Evolutionary conservation across 2,888 invertebrate species (phyloP).

Genomic region (Eupithecia subumbrata): DNA sequence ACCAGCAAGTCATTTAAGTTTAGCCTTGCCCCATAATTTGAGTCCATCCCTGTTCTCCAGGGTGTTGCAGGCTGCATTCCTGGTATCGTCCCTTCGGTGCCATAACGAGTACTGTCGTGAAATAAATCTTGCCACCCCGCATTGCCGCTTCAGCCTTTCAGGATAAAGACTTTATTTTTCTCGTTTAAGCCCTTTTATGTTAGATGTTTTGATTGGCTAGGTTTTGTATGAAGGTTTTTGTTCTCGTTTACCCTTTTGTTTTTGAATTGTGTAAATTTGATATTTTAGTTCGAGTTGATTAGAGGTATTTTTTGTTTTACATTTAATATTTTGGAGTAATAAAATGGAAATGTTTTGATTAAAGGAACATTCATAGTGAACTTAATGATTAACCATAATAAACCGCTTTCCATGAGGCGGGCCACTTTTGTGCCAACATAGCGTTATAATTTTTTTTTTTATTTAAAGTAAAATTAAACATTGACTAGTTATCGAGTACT

Average conservation of each 20-base stretch:
- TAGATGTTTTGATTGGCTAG: slow-evolving; percentile 44
- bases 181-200: slow-evolving; percentile 68
- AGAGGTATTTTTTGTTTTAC: background rate
- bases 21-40: slow-evolving; percentile 3
- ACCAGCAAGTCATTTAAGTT: background rate
- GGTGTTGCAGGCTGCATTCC: slow-evolving; percentile 73
- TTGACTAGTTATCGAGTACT: too few relatives aligned
- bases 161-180: slow-evolving; percentile 81
- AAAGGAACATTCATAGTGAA: too few relatives aligned
- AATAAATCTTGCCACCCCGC: slow-evolving; percentile 81
- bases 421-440: too few relatives aligned
- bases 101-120: slow-evolving; percentile 78
- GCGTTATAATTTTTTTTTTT: too few relatives aligned
- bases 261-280: background rate
- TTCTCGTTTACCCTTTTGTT: background rate
- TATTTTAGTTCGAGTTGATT: background rate
- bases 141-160: slow-evolving; percentile 68
- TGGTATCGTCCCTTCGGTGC: slow-evolving; percentile 73
- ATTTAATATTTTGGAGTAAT: background rate
- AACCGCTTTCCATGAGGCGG: too few relatives aligned
- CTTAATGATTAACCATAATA: too few relatives aligned
- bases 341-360: background rate
- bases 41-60: slow-evolving; percentile 47
- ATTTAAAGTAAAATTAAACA: background rate
- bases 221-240: slow-evolving; percentile 58